Evolutionary conservation across 2,888 invertebrate species (phyloP).

Genomic region (Chrysomela aeneicollis): DNA sequence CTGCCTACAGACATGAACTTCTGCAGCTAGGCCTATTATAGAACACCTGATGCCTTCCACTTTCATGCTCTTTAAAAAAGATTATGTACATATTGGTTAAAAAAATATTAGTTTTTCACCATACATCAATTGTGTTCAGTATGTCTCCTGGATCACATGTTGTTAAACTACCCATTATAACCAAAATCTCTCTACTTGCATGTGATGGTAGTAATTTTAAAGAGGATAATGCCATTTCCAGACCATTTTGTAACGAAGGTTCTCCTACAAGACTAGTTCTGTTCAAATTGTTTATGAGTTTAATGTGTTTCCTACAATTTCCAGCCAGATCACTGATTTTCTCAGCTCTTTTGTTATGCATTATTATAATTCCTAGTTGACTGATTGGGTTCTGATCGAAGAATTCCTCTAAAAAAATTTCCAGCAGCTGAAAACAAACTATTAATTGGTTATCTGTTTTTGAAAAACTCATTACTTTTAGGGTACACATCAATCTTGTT

Average conservation of each 20-base stretch:
- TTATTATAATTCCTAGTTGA: conserved; percentile 90
- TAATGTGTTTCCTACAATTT: conserved; percentile 80
- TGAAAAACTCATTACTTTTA: conserved; percentile 71
- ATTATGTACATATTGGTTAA: neutral
- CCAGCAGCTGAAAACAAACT: conserved; percentile 75
- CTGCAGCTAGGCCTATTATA: conserved; percentile 94
- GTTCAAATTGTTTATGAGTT: conserved; percentile 70
- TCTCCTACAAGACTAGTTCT: conserved; percentile 83
- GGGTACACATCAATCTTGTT: conserved; percentile 83
- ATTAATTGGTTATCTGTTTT: neutral
- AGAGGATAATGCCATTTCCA: conserved; percentile 86
- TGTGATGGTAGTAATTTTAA: conserved; percentile 91
- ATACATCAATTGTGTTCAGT: conserved; percentile 78
- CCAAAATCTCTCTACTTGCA: conserved; percentile 91
- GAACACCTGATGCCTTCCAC: conserved; percentile 88
- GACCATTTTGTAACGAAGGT: conserved; percentile 94
- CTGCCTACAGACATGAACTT: conserved; percentile 89
- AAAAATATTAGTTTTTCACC: conserved; percentile 13
- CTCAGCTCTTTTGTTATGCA: conserved; percentile 94
- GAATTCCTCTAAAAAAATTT: conserved; percentile 94
- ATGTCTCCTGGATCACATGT: conserved; percentile 98
- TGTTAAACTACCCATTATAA: conserved; percentile 92
- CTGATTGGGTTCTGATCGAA: conserved; percentile 99
- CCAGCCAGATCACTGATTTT: conserved; percentile 91
- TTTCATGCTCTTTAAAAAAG: conserved; percentile 69